Evolutionary conservation across 2,797 vertebrate species (phyloP).

Genomic region (Emydoidea blandingii): DNA sequence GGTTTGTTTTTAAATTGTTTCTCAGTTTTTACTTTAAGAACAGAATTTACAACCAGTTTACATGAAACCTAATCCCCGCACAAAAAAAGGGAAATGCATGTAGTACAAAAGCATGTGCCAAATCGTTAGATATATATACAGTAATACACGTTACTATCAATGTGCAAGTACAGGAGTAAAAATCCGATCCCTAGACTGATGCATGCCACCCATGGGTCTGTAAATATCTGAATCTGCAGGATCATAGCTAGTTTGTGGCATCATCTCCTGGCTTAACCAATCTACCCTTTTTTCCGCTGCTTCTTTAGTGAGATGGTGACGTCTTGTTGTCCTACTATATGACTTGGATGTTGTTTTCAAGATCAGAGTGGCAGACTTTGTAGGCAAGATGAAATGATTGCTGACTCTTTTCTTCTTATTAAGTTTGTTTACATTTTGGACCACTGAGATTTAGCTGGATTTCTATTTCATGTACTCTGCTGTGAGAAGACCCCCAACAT

Average conservation of each 20-base stretch:
- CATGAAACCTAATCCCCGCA: not conserved
- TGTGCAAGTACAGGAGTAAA: not conserved
- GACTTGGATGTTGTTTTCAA: slow-evolving; percentile 29
- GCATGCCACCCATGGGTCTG: not conserved
- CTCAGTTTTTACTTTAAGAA: not conserved
- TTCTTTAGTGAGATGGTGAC: not conserved
- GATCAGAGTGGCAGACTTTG: slow-evolving; percentile 45
- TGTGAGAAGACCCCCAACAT: slow-evolving; percentile 32
- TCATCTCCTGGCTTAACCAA: not conserved
- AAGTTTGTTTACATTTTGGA: slow-evolving; percentile 43
- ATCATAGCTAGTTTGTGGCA: not conserved
- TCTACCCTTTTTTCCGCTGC: not conserved
- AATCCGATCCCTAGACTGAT: not conserved
- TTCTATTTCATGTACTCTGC: slow-evolving; percentile 30
- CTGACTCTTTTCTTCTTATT: slow-evolving; percentile 60
- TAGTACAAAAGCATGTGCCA: not conserved
- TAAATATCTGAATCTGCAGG: not conserved
- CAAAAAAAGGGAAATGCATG: fast-evolving
- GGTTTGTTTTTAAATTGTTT: not conserved
- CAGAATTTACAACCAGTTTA: not conserved
- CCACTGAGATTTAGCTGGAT: slow-evolving; percentile 35
- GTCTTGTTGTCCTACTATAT: not conserved
- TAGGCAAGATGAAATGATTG: slow-evolving; percentile 58
- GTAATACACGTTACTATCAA: not conserved
- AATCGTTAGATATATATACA: not conserved